Evolutionary conservation across 1,140 invertebrate genomes (phyloP).

Genomic region (Zaprionus inermis): DNA sequence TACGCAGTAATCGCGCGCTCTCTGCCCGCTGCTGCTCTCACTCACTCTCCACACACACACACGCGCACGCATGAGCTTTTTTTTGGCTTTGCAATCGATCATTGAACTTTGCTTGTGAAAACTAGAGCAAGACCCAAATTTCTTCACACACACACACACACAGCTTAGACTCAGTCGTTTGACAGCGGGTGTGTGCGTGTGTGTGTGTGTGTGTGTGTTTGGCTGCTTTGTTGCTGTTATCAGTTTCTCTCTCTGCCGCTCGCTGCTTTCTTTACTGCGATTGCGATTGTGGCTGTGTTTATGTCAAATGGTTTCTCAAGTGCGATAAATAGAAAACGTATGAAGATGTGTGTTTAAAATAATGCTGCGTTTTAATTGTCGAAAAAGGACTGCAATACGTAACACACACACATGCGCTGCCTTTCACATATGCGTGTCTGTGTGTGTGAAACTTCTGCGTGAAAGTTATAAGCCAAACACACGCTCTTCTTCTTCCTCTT

Average conservation of each 20-base stretch:
- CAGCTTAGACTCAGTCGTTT: slow-evolving; percentile 51
- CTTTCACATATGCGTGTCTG: slow-evolving; percentile 53
- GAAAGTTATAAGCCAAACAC: slow-evolving; percentile 70
- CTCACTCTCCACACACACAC: slow-evolving; percentile 27
- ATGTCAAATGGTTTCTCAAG: slow-evolving; percentile 73
- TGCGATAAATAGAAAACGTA: slow-evolving; percentile 55
- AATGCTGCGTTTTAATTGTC: too few relatives aligned
- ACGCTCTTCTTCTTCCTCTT: slow-evolving; percentile 30
- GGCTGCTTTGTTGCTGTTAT: slow-evolving; percentile 53
- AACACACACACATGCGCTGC: slow-evolving; percentile 10
- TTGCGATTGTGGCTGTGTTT: slow-evolving; percentile 54
- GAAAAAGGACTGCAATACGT: background rate
- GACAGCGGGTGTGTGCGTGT: slow-evolving; percentile 16
- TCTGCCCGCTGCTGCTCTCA: slow-evolving; percentile 14
- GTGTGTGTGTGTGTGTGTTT: slow-evolving; percentile 9
- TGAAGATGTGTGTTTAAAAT: slow-evolving; percentile 18
- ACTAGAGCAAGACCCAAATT: slow-evolving; percentile 83
- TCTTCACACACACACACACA: slow-evolving; percentile 40
- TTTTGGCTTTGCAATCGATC: slow-evolving; percentile 78
- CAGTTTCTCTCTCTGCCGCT: slow-evolving; percentile 60
- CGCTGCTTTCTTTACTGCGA: slow-evolving; percentile 66
- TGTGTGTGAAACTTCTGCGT: slow-evolving; percentile 54
- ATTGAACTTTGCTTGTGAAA: slow-evolving; percentile 83
- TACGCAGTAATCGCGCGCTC: slow-evolving; percentile 12
- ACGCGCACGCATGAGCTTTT: slow-evolving; percentile 54